phyloP scores from a whole-genome alignment of 2,113 vertebrate genomes.

The Solea senegalensis region DNA sequence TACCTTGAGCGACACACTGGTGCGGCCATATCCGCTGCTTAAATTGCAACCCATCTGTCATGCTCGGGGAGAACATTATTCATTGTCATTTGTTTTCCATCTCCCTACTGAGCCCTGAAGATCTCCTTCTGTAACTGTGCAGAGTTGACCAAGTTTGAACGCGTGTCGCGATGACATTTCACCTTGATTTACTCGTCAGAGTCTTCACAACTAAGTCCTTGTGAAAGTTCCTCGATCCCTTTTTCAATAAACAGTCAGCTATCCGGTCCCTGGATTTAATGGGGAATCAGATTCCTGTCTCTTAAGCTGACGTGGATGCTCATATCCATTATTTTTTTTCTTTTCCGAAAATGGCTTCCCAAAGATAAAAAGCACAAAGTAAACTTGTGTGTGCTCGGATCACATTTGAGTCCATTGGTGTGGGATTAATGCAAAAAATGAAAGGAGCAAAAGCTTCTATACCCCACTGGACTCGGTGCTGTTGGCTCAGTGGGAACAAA shows the following conservation, averaged over 20 bases:
- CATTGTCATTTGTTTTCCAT: background rate
- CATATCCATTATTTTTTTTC: background rate
- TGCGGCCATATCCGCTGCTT: conserved; percentile 24
- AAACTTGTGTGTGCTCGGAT: background rate
- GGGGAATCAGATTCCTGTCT: conserved; percentile 30
- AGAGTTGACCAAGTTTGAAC: background rate
- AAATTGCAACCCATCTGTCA: conserved; percentile 16
- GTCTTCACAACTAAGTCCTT: conserved; percentile 15
- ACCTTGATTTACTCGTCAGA: conserved; percentile 24
- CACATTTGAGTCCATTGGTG: too few species aligned
- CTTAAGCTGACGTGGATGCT: background rate
- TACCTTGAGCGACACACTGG: conserved; percentile 6
- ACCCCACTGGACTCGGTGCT: too few species aligned
- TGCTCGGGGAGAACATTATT: conserved; percentile 21
- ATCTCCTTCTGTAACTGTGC: background rate
- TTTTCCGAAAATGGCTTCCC: background rate
- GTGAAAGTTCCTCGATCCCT: conserved; percentile 18
- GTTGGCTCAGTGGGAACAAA: too few species aligned
- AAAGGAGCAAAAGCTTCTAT: too few species aligned
- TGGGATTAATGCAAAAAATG: too few species aligned
- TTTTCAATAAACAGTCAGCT: conserved; percentile 25
- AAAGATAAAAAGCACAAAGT: background rate
- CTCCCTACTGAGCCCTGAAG: background rate
- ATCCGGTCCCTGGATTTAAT: conserved; percentile 23
- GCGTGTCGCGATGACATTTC: background rate